Evolutionary conservation across 2,797 vertebrate species (phyloP).

Genomic region (Calcarius lapponicus): DNA sequence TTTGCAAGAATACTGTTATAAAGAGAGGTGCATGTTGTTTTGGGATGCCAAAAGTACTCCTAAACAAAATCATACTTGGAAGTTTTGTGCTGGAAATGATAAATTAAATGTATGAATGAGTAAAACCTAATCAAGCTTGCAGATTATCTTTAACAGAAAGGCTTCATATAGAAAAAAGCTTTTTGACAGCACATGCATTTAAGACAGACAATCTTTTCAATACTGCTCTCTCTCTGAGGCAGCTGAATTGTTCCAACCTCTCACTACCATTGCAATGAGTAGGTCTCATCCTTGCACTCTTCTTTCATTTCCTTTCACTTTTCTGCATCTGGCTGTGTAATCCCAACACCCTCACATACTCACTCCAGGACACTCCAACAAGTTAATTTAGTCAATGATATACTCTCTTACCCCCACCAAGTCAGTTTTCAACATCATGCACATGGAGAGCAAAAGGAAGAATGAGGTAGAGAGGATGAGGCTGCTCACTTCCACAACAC

Average conservation of each 20-base stretch:
- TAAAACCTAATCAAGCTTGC: background rate
- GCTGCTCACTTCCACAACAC: background rate
- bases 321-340: background rate
- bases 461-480: background rate
- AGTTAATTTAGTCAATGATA: background rate
- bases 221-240: background rate
- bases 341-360: background rate
- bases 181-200: background rate
- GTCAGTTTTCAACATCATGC: background rate
- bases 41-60: background rate
- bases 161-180: background rate
- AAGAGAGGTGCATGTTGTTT: background rate
- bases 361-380: background rate
- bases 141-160: background rate
- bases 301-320: background rate
- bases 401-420: accelerated
- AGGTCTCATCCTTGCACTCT: background rate
- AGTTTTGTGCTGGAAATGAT: background rate
- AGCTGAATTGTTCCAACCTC: background rate
- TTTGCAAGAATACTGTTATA: background rate
- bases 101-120: background rate
- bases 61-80: background rate
- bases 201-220: background rate
- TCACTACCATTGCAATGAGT: background rate
- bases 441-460: background rate